Evolutionary conservation across 2,888 invertebrate genomes (phyloP).

Genomic region (Eupsilia transversa): DNA sequence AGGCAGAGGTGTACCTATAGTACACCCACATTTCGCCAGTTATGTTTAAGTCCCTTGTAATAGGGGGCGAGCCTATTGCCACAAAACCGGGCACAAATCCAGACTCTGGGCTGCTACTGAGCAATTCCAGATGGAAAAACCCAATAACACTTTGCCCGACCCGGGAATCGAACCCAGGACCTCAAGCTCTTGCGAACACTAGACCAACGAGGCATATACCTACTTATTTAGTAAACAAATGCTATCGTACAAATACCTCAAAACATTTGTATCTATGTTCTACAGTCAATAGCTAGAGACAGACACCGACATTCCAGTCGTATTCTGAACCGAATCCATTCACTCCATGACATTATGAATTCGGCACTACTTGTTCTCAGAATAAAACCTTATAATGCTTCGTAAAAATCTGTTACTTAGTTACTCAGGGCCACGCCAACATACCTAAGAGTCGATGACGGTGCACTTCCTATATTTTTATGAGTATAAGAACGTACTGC

Average conservation of each 20-base stretch:
- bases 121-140: too few relatives aligned
- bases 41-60: too few relatives aligned
- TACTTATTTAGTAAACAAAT: too few relatives aligned
- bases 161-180: too few relatives aligned
- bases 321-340: constrained; percentile 76
- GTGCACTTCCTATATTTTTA: constrained; percentile 56
- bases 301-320: constrained; percentile 77
- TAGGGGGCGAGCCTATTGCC: too few relatives aligned
- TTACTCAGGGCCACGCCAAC: constrained; percentile 54
- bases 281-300: constrained; percentile 49
- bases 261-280: constrained; percentile 20
- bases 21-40: too few relatives aligned
- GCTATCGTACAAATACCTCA: constrained; percentile 42
- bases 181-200: too few relatives aligned
- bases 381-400: constrained; percentile 67
- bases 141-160: too few relatives aligned
- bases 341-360: constrained; percentile 79
- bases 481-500: constrained; percentile 8
- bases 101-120: too few relatives aligned
- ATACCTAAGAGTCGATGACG: constrained; percentile 55
- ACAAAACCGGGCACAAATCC: too few relatives aligned
- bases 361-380: constrained; percentile 76
- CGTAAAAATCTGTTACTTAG: constrained; percentile 56
- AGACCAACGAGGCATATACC: too few relatives aligned
- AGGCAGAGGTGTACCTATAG: too few relatives aligned